Evolutionary conservation across 2,113 vertebrate species (phyloP), one percentile per base, ranked within the genome.

Genomic region (Rhynchopsitta pachyrhyncha): DNA sequence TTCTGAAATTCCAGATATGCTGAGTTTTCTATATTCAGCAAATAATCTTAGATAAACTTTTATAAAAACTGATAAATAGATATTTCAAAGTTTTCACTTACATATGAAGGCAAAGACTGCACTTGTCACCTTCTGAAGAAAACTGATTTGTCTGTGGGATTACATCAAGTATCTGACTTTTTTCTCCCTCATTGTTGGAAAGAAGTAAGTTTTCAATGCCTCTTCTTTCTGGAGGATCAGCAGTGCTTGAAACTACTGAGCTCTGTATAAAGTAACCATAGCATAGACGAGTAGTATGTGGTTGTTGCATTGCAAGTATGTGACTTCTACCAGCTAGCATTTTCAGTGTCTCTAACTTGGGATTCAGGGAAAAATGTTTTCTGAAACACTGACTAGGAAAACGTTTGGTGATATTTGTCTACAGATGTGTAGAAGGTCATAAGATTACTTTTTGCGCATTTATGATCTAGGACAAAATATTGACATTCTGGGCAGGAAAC

Each of bases 241-340:
- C 46, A 68, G 24, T 42, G 68, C 82, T 91, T 70, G 93, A 71
- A 82, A 39, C 23, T 41, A 8, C 9, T 0, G 77, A 80, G 69
- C 90, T 92, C 97, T 97, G 86, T 80, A 70, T 33, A 35, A 81
- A 95, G 42, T 20, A 88, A 97, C 31, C 79, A 69, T 4, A 94
- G 67, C 53, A 73, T 0, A 73, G 64, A 44, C 2, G 3, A 8
- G 28, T 67, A 37, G 7, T 13, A 17, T 0, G 2, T 50, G n/a
- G 20, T 49, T 41, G 37, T 3, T 49, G 63, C 33, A 42, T 13
- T 66, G 13, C 50, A 66, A 76, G 44, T 35, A 37, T 5, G 0
- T 23, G 20, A 35, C 31, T 76, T 42, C 44, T 41, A 17, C 44
- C 25, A 57, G 50, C 5, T 23, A 17, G 11, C 28, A 13, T 62